Base-by-base conservation (phyloP, 2,113 vertebrate species). In the Arvicanthis niloticus region DNA sequence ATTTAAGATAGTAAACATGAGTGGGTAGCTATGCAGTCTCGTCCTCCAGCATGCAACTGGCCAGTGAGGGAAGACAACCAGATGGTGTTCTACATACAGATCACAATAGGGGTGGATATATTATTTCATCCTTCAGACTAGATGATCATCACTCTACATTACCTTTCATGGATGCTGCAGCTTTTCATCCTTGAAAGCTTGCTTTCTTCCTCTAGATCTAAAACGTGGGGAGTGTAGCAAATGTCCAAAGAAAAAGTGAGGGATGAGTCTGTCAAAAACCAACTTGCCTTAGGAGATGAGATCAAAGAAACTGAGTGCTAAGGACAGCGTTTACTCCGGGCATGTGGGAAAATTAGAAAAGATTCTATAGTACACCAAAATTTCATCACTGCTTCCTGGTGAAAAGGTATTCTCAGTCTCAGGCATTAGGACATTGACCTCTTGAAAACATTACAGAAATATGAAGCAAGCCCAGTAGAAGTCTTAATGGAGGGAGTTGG, bases 221-320 rank as follows among this genome's bases (percentile, higher is more conserved):
- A 91, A 86, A 87, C 84, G 13, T 51, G 70, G 1, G 67, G 24
- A 89, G 93, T 89, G 91, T 62, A 87, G 78, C 58, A 78, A 96
- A 97, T 65, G 72, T 75, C 88, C 65, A 90, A 91, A 91, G 84
- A 77, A 90, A 92, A 96, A 45, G 15, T 60, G 84, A 96, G 42
- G 31, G 65, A 42, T 5, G 88, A 77, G 72, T 48, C 88, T 86
- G 42, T 84, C 65, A 15, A n/a, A 88, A 76, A 70, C 19, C 48
- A 94, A 65, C 65, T 89, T 91, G 96, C 67, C 90, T 86, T 93
- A 48, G 89, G 94, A 78, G 70, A 93, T 68, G 90, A 91, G 92
- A 94, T 96, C 67, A 96, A 97, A 97, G 92, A 85, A 86, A 91
- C 31, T 56, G 56, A 62, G 60, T 45, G 21, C 13, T 73, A 62